Base-by-base conservation (phyloP, 2,797 vertebrate genomes). In the Chelon auratus region DNA sequence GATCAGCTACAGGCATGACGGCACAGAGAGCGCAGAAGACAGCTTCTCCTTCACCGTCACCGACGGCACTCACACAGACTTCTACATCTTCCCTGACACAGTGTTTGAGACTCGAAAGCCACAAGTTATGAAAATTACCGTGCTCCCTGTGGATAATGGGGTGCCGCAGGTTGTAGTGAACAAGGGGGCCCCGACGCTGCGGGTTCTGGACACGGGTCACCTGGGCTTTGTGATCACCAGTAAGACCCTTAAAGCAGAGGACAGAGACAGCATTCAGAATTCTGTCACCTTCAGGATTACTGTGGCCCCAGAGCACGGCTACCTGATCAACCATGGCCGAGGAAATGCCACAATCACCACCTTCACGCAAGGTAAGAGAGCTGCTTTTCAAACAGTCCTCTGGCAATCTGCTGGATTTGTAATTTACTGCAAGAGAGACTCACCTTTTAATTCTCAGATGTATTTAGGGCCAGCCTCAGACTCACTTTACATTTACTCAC, bases 11-110 rank as follows among this genome's bases (percentile, higher is more conserved):
- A 97, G 92, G 80, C 98, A 99, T 0, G 97, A 97, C 43, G 97
- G 98, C 71, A 96, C 95, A 0, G 96, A 98, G 87, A 96, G 95
- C 0, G 48, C 87, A 0, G 95, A 95, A 72, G 98, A 99, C 75
- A 97, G 95, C 86, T 99, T 99, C 91, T 98, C 97, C 58, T 98
- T 99, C 91, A 96, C 93, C 0, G 95, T 99, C 73, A 98, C 97
- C 0, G 98, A 99, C n/a, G 96, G 98, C 54, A 97, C 97, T 40
- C 98, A 99, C 72, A 91, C 94, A 0, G 97, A 97, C 89, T 99
- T 98, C 85, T 99, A 97, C 12, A 93, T 99, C 40, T 99, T 99
- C 68, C 97, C 98, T 0, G 95, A 99, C 64, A 98, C 97, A 0
- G 95, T 95, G 5, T 97, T 96, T 83, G 96, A 96, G 85, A 99